A percentile compares a stretch with the other conserved stretches of the same genome.
Conservation (phyloP, 1,140 invertebrate genomes). For the Brachionus angularis region DNA sequence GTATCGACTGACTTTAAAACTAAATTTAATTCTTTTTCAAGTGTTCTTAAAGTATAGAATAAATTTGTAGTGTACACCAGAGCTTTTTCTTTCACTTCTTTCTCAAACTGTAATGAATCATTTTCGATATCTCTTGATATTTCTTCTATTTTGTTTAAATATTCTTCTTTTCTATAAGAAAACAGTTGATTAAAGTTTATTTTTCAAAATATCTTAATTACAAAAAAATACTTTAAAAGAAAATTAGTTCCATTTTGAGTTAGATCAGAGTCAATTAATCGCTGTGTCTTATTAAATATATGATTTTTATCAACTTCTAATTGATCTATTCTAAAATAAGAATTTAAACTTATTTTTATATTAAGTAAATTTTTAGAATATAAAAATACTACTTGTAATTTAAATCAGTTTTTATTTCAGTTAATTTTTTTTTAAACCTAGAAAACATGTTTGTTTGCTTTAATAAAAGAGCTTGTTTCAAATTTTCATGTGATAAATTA, state of each 20-base stretch:
- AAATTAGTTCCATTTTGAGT: not conserved
- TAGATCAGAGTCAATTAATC: not conserved
- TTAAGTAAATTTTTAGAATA: not conserved
- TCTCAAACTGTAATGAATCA: constrained; percentile 15
- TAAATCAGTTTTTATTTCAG: constrained; percentile 36
- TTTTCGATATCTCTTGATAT: not conserved
- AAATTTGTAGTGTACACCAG: constrained; percentile 13
- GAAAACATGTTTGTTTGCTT: constrained; percentile 26
- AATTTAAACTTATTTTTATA: not conserved
- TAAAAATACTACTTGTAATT: constrained; percentile 9
- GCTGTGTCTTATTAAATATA: constrained; percentile 23
- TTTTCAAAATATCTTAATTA: not conserved
- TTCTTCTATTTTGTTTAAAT: constrained; percentile 4
- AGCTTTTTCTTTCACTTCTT: constrained; percentile 15
- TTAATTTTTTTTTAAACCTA: constrained; percentile 36
- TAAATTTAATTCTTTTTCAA: constrained; percentile 24
- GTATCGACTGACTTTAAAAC: constrained; percentile 11
- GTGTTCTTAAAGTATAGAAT: constrained; percentile 19
- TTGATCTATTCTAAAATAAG: constrained; percentile 26
- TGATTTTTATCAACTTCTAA: constrained; percentile 40
- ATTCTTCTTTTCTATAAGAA: constrained; percentile 7
- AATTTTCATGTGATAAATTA: too few relatives aligned
- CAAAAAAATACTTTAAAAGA: not conserved
- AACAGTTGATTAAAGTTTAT: not conserved
- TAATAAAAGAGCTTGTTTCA: too few relatives aligned